A percentile compares a stretch with the other conserved stretches of the same genome.
phyloP scores from a whole-genome alignment of 2,888 invertebrate genomes.

The Hirtodrosophila alboralis region DNA sequence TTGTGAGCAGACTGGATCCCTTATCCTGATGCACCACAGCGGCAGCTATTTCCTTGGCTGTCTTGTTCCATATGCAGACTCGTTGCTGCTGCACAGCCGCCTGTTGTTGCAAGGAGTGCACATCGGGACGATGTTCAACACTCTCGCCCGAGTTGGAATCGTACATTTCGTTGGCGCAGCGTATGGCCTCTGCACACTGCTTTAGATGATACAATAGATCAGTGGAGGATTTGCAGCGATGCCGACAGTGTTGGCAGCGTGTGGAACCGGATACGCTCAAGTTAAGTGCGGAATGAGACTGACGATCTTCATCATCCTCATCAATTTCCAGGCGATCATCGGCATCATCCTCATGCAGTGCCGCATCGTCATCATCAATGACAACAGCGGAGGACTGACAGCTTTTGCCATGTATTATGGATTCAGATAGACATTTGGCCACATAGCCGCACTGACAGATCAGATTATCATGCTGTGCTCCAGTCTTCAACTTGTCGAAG shows the following conservation, averaged over 20 bases:
- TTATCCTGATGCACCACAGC: constrained; percentile 55
- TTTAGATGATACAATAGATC: constrained; percentile 91
- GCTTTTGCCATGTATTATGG: constrained; percentile 90
- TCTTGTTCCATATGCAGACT: constrained; percentile 92
- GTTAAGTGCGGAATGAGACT: constrained; percentile 84
- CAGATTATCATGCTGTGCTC: constrained; percentile 88
- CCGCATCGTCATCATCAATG: constrained; percentile 71
- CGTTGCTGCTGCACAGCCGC: constrained; percentile 87
- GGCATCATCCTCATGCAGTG: constrained; percentile 74
- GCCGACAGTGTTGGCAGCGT: constrained; percentile 93
- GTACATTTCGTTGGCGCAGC: constrained; percentile 82
- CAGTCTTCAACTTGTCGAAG: constrained; percentile 92
- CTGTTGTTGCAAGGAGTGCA: constrained; percentile 82
- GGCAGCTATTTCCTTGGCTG: constrained; percentile 83
- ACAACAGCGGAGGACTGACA: constrained; percentile 85
- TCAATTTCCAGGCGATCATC: constrained; percentile 81
- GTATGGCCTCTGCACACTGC: constrained; percentile 87
- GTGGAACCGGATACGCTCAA: constrained; percentile 87
- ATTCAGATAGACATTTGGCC: constrained; percentile 92
- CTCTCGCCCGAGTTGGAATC: constrained; percentile 83
- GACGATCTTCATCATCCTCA: constrained; percentile 82
- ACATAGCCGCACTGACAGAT: constrained; percentile 90
- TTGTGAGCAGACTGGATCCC: constrained; percentile 26
- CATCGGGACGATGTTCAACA: constrained; percentile 72
- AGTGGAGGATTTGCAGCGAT: constrained; percentile 92